Evolutionary conservation across 2,888 invertebrate genomes (phyloP), one percentile per base, ranked within the genome.

Genomic region (Papilio gigon): DNA sequence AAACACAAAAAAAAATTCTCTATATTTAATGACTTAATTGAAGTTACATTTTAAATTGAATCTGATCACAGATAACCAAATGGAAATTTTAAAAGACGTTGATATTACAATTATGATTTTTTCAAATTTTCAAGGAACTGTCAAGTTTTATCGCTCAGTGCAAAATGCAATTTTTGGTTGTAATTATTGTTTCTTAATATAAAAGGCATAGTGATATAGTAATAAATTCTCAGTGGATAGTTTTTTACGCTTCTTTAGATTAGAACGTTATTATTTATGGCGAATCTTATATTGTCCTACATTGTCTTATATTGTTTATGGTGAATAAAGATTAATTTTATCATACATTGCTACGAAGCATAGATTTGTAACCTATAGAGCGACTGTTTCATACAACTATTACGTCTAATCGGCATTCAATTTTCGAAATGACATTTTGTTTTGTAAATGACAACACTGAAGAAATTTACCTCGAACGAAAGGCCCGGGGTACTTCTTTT

Each of bases 131-230:
- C 22, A 40, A 40, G 9, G 25, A 62, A 62, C 8, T 30, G 2
- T 50, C 53, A 69, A 25, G 60, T 63, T 47, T 70, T 60, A 53
- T 58, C 60, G 33, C 69, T 25, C 47, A 68, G 47, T 70, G 60
- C 65, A 68, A 67, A 70, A 79, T 76, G 80, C 80, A 81, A 80
- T 81, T 83, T n/a, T 82, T 73, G 82, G 80, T 84, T 83, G 78
- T 84, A 82, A 80, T 72, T 75, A 77, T 72, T 63, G 53, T 65
- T 56, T 74, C 27, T 81, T 81, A 78, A 80, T 80, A 81, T 82
- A 75, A 74, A 87, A 85, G 84, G 83, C 84, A 84, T 87, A 88
- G 89, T 89, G 88, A 89, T 89, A 86, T 82, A 81, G 79, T 78
- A 73, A 84, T 87, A 87, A 85, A 86, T 87, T 89, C 85, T 89